Base-by-base conservation (phyloP, 1,140 invertebrate species). In the Coenobita brevimanus region DNA sequence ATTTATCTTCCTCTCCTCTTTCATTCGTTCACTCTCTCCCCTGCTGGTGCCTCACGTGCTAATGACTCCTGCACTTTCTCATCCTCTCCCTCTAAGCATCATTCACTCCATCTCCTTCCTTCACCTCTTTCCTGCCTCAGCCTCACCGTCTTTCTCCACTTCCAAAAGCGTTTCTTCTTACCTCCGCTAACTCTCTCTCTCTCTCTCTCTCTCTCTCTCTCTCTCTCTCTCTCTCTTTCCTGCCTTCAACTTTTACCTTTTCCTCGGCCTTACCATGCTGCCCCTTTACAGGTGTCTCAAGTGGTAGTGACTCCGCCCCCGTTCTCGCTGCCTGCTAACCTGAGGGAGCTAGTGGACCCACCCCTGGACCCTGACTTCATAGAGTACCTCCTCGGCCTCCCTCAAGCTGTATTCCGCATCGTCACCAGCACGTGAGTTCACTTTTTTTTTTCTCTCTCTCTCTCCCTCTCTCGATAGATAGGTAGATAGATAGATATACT, bases 361-460 rank as follows among this genome's bases (percentile, higher is more conserved):
- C 73, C 71, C 30, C 60, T 85, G 21, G 60, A 76, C 6, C 17
- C 50, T 0, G 82, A 85, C 13, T 85, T 60, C 38, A 33, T 85
- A 21, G 82, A 85, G 36, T 85, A 85, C 57, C 10, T 85, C 33
- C 38, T 85, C 21, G 30, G n/a, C 30, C 60, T 85, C 13, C 82
- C 82, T 4, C 69, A 85, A 2, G 38, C 75, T 33, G 6, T 57
- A 1, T 85, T 85, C 46, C 30, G 1, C 24, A 64, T 33, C 30
- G 50, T 85, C 54, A 85, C 82, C 21, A 76, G 33, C 71, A 60
- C 75, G 82, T 85, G 71, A 60, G 82, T 85, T 64, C 38, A 13
- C 38, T 17, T 38, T 13, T 33, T 71, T 38, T 71, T 30, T 71
- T 21, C 33, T 71, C 46, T 50, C 46, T 17, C 46, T 50, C 46